Percentiles rank a stretch among this genome's conserved stretches.
phyloP scores from a whole-genome alignment of 2,888 invertebrate genomes.

The Phyto melanocephala region DNA sequence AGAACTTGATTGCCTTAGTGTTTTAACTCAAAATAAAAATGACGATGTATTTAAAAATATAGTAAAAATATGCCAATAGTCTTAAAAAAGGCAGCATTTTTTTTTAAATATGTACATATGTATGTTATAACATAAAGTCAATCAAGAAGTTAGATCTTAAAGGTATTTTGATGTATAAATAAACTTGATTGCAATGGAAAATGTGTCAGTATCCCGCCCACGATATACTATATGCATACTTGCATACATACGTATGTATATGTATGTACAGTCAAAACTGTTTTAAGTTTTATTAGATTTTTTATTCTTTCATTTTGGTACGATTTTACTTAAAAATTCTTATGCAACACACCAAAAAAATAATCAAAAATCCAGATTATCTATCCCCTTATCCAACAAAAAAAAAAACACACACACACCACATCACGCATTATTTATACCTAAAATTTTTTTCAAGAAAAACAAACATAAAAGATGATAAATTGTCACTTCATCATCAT shows the following conservation, averaged over 20 bases:
- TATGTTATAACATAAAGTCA: conserved; percentile 13
- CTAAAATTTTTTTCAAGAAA: conserved; percentile 12
- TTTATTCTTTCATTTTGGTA: not conserved
- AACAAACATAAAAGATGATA: not conserved
- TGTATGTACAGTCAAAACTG: conserved; percentile 65
- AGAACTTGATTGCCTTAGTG: too few species aligned
- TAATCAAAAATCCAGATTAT: not conserved
- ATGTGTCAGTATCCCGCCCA: not conserved
- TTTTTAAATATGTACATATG: too few species aligned
- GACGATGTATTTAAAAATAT: too few species aligned
- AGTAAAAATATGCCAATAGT: too few species aligned
- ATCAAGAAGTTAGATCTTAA: not conserved
- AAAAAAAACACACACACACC: not conserved
- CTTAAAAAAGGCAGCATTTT: too few species aligned
- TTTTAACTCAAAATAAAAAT: too few species aligned
- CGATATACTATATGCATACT: not conserved
- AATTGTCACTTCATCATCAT: conserved; percentile 9
- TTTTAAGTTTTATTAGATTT: conserved; percentile 68
- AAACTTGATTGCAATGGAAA: not conserved
- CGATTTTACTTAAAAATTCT: not conserved
- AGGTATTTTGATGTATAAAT: not conserved
- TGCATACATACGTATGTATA: not conserved
- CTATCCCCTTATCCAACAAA: not conserved
- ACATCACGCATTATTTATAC: conserved; percentile 10
- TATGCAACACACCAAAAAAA: not conserved